These are phyloP conservation scores for Cryptotermes secundus DNA, from an alignment of 1,140 invertebrate species.

Conservation along the genomic window DNA sequence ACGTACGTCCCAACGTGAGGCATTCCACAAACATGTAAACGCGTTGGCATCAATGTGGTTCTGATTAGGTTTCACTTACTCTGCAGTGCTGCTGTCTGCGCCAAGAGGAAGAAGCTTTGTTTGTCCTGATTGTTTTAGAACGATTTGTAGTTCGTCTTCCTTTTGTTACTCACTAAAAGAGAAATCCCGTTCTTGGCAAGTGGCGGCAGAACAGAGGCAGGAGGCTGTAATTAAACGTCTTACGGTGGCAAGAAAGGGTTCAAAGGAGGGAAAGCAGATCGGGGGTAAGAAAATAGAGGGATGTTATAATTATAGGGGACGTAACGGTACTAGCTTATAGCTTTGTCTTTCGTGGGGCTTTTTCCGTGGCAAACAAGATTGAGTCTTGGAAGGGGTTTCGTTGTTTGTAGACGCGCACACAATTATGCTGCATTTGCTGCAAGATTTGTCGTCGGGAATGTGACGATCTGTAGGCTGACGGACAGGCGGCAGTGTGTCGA, in stretches of 20 bases:
- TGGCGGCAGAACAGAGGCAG: background rate
- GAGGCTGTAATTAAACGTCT: constrained; percentile 8
- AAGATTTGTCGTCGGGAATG: too few relatives aligned
- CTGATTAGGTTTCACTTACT: background rate
- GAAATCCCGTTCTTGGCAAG: background rate
- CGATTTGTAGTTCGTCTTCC: background rate
- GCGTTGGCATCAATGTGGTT: background rate
- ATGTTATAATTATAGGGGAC: background rate
- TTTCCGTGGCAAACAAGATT: too few relatives aligned
- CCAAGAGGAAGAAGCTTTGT: background rate
- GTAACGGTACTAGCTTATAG: background rate
- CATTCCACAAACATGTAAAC: too few relatives aligned
- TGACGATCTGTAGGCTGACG: too few relatives aligned
- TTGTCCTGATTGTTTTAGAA: background rate
- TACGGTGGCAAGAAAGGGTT: background rate
- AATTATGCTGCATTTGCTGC: too few relatives aligned
- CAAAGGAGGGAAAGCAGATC: background rate
- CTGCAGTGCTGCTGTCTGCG: background rate
- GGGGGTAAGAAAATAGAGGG: background rate
- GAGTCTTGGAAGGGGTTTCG: too few relatives aligned
- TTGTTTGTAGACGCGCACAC: too few relatives aligned
- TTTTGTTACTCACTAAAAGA: background rate
- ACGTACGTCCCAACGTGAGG: too few relatives aligned
- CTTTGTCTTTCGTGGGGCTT: too few relatives aligned
- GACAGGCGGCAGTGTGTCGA: too few relatives aligned